A percentile compares a stretch with the other conserved stretches of the same genome.
These are phyloP conservation scores for Caenorhabditis macrosperma DNA, from an alignment of 2,888 invertebrate species.

Conservation along the genomic window DNA sequence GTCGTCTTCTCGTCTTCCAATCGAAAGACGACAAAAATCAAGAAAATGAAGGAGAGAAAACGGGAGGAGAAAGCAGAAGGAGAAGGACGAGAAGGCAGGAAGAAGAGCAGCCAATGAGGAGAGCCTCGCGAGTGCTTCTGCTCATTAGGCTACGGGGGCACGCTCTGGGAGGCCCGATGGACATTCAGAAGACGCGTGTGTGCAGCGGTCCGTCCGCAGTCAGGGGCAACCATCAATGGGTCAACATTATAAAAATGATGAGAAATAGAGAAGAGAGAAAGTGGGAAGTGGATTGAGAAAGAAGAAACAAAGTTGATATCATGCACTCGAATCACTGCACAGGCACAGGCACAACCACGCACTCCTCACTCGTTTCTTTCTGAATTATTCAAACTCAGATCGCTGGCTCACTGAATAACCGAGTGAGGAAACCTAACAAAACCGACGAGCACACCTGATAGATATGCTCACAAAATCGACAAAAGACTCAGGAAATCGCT, in stretches of 20 bases:
- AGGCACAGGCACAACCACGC: conserved; percentile 48
- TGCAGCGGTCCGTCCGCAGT: conserved; percentile 5
- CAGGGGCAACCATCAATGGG: background rate
- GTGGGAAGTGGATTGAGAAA: background rate
- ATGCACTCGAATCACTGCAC: conserved; percentile 47
- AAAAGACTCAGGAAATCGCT: too few relatives aligned
- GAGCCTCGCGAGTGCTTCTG: conserved; percentile 31
- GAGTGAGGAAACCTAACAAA: background rate
- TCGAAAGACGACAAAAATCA: conserved; percentile 43
- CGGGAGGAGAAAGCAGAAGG: background rate
- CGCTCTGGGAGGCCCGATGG: background rate
- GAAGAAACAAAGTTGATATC: conserved; percentile 20
- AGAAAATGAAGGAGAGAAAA: conserved; percentile 36
- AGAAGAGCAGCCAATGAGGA: conserved; percentile 4
- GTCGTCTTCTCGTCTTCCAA: conserved; percentile 29
- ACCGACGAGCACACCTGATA: background rate
- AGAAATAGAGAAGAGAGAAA: background rate
- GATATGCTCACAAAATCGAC: background rate
- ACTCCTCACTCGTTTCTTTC: conserved; percentile 33
- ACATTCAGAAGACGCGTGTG: conserved; percentile 8
- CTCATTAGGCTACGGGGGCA: conserved; percentile 23
- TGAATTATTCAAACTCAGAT: conserved; percentile 52
- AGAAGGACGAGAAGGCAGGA: conserved; percentile 7
- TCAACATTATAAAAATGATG: background rate
- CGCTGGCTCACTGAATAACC: conserved; percentile 34